Evolutionary conservation across 2,797 vertebrate species (phyloP), one percentile per base, ranked within the genome.

Genomic region (Dermochelys coriacea): DNA sequence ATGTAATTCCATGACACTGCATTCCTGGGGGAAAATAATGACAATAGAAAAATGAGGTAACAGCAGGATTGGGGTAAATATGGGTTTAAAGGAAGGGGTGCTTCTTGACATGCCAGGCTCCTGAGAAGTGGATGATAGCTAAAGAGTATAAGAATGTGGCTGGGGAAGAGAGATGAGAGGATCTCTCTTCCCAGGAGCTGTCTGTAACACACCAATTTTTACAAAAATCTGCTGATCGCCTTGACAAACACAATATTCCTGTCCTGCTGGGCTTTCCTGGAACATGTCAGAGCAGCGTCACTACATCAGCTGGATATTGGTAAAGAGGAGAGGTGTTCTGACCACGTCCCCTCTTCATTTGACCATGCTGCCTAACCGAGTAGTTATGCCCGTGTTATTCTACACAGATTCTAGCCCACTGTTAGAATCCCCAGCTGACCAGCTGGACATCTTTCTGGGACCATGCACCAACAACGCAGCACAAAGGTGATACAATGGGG

Each of bases 361-460:
- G n/a, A 49, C 3, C 19, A 1, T 5, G 4, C n/a, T 23, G 49
- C 59, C 57, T 77, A 16, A 4, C 18, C n/a, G 15, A 52, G 51
- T 41, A n/a, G 51, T 29, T 29, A 14, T 25, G 41, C 41, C 23
- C 47, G 6, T 15, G 23, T 45, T 75, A 14, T 23, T 5, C 41
- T 31, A 49, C 25, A 49, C 4, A 45, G 79, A 9, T 21, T 3
- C n/a, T 27, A 15, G 27, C 25, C 6, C 45, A 34, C 21, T 12
- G 7, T 50, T 80, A 71, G 54, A 51, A 5, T 15, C 64, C 1
- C 0, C 2, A 7, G 29, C 45, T 88, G 55, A 51, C 34, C 6
- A 5, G 59, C 2, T 2, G 45, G 41, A n/a, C 0, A 0, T 0
- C 55, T 57, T n/a, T 77, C 12, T 3, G 0, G 2, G 1, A 27